A percentile compares a stretch with the other conserved stretches of the same genome.
Conservation (phyloP, 2,113 vertebrate genomes). For the Archilochus colubris region DNA sequence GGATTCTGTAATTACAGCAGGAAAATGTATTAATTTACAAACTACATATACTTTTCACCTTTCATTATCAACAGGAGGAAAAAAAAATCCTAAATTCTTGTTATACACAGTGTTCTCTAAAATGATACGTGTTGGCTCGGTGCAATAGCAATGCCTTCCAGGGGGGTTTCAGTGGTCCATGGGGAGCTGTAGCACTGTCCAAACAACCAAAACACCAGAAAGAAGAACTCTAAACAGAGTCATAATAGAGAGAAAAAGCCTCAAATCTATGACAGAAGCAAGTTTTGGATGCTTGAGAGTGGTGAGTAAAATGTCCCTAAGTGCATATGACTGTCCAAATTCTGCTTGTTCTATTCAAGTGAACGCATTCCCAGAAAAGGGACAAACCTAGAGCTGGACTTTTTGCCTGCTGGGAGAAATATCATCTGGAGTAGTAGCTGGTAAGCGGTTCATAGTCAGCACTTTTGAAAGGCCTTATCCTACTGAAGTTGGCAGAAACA, state of each 20-base stretch:
- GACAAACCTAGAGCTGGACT: not conserved
- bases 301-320: not conserved
- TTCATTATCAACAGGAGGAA: not conserved
- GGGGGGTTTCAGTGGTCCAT: not conserved
- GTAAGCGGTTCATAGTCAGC: not conserved
- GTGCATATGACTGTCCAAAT: not conserved
- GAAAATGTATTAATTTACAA: not conserved
- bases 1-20: not conserved
- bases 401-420: not conserved
- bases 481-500: not conserved
- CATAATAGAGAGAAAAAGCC: not conserved
- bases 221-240: not conserved
- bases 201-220: not conserved
- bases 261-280: not conserved
- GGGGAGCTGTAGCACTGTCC: not conserved
- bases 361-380: not conserved
- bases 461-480: not conserved
- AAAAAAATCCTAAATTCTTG: not conserved
- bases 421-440: not conserved
- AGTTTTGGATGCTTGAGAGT: not conserved
- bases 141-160: not conserved
- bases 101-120: not conserved
- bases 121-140: accelerated
- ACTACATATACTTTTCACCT: not conserved
- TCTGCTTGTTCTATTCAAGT: not conserved